Base-by-base conservation (phyloP, 35 echinoderm and acorn worm species). In the Strongylocentrotus purpuratus region DNA sequence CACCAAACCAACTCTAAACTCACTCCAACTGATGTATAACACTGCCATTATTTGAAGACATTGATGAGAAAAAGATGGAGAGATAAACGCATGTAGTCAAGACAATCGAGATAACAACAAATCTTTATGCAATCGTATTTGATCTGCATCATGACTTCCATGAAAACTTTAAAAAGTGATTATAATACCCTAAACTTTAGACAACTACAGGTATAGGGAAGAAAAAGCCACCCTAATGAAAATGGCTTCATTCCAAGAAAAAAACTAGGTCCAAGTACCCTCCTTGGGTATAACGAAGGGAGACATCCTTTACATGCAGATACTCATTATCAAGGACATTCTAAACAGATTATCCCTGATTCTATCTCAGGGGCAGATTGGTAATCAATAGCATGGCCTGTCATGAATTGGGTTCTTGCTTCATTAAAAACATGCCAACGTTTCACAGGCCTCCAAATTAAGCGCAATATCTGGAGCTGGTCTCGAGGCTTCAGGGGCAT, bases 321-420 rank as follows among this genome's bases (percentile, higher is more conserved):
- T 78, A 22, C 65, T 78, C 65, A 78, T 78, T 78, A 78, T 78
- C 65, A 78, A 78, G 65, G 65, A n/a, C 65, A 78, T 78, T 78
- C 65, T 78, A 7, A 78, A n/a, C 65, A 78, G 65, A 78, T 78
- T 78, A 78, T 78, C 65, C n/a, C 65, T 78, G 65, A 78, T 78
- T 59, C 65, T 28, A 78, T 78, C 65, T n/a, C 65, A 78, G 22
- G 65, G 65, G 65, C 65, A 78, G 65, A 78, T 78, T 78, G 65
- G 7, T 78, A n/a, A 78, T 78, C 65, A 78, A 78, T 78, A 78
- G 65, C 28, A 78, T 78, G 65, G 65, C 65, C 65, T 28, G 4
- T 78, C 65, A n/a, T n/a, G 65, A n/a, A 78, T 78, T 78, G 22
- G 65, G 20, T 22, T 78, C 65, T 5, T 78, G 65, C 25, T 78